Conservation (phyloP, 2,888 invertebrate genomes). For the Pollenia griseotomentosa region DNA sequence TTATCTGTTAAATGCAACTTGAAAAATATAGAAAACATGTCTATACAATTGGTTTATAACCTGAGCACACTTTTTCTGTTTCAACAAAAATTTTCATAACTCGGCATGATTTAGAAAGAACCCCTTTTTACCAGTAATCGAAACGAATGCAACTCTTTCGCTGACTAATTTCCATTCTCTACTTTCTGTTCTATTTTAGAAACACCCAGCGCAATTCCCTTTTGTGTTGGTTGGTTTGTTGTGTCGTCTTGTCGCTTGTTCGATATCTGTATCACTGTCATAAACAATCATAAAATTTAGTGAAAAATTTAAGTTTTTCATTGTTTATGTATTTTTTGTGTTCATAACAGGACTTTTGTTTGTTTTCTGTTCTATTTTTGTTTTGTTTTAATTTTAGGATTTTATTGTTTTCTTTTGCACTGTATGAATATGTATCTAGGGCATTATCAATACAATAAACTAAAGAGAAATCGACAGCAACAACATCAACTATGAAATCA, state of each 20-base stretch:
- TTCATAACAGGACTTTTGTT: conserved; percentile 60
- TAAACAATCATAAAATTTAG: conserved; percentile 49
- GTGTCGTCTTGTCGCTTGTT: conserved; percentile 18
- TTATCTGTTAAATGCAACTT: background rate
- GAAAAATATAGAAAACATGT: conserved; percentile 1
- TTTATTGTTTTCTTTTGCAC: conserved; percentile 79
- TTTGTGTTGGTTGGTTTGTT: background rate
- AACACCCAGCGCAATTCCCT: conserved; percentile 18
- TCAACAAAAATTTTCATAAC: conserved; percentile 40
- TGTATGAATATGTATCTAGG: conserved; percentile 68
- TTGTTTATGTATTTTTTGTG: conserved; percentile 14
- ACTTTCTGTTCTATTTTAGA: conserved; percentile 27
- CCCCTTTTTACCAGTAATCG: conserved; percentile 18
- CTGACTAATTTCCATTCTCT: background rate
- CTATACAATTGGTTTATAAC: conserved; percentile 43
- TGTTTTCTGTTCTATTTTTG: conserved; percentile 48
- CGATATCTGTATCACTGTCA: conserved; percentile 26
- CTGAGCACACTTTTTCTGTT: conserved; percentile 43
- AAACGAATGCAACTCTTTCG: conserved; percentile 6
- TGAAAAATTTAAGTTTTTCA: conserved; percentile 63
- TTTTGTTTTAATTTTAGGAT: conserved; percentile 77
- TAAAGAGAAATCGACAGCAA: background rate
- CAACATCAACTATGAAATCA: background rate
- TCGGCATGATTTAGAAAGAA: conserved; percentile 57
- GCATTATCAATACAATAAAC: conserved; percentile 11